Conservation (phyloP, 2,888 invertebrate genomes). For the Eupithecia exiguata region DNA sequence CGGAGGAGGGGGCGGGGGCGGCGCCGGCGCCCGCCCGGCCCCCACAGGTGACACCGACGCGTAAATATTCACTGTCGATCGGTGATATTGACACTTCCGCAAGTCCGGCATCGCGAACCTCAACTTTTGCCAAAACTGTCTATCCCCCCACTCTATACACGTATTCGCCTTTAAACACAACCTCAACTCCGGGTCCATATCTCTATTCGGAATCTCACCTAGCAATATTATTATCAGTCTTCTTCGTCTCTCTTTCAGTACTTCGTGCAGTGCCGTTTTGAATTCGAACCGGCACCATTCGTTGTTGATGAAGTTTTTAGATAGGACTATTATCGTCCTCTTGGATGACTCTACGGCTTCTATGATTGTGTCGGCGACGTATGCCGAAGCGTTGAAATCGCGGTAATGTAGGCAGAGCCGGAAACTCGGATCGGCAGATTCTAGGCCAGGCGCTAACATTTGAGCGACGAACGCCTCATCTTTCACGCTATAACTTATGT, state of each 20-base stretch:
- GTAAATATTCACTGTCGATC: constrained; percentile 89
- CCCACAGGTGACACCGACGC: constrained; percentile 85
- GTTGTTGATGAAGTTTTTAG: constrained; percentile 96
- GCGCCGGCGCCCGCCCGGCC: constrained; percentile 84
- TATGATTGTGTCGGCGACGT: constrained; percentile 95
- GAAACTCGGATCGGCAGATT: constrained; percentile 91
- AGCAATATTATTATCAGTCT: constrained; percentile 95
- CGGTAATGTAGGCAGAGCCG: constrained; percentile 95
- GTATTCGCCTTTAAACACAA: constrained; percentile 95
- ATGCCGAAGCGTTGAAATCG: constrained; percentile 94
- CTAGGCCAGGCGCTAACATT: constrained; percentile 93
- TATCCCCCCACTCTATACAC: constrained; percentile 96
- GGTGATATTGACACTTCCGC: constrained; percentile 86
- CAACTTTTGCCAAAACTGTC: constrained; percentile 98
- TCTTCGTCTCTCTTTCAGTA: constrained; percentile 92
- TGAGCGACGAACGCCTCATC: constrained; percentile 96
- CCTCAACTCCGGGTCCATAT: constrained; percentile 95
- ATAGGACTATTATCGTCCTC: constrained; percentile 94
- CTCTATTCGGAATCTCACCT: constrained; percentile 94
- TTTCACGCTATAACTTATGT: constrained; percentile 96
- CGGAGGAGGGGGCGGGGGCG: constrained; percentile 85
- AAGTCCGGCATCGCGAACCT: constrained; percentile 95
- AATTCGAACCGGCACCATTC: constrained; percentile 98
- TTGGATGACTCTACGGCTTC: constrained; percentile 96
- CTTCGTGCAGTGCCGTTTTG: constrained; percentile 95